Base-by-base conservation (phyloP, 2,797 vertebrate species). In the Enteromius radiatus region DNA sequence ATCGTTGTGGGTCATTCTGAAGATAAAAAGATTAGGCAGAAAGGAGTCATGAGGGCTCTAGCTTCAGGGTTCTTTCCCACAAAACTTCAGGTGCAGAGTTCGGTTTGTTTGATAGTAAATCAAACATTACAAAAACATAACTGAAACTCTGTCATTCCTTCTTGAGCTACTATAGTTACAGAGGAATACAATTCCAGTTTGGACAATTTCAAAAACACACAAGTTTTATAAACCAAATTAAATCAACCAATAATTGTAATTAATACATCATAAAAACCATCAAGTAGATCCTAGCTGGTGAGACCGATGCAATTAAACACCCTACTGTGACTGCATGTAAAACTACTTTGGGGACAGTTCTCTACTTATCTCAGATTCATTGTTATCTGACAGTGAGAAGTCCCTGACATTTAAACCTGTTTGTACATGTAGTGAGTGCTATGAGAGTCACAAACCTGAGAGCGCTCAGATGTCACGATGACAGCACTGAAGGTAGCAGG, bases 331-430 rank as follows among this genome's bases (percentile, higher is more conserved):
- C 36, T 49, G 63, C 61, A 77, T 49, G 63, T 23, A 33, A 49
- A 64, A 15, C 61, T 49, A 28, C 31, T 49, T 52, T 52, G n/a
- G n/a, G n/a, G 4, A 47, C 56, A 45, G 38, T 73, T 73, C 28
- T 47, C 7, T 41, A 47, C 28, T 81, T 36, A 56, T 15, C 26
- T 7, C 31, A 69, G n/a, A 69, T 59, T 64, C 8, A 17, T 17
- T 64, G 56, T 28, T 64, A 47, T 64, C 19, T 47, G 26, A 70
- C 43, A 49, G 21, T n/a, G 28, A 43, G 12, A 80, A 80, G 67
- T 33, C 26, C 12, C 52, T 80, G 78, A 41, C 65, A 61, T 71
- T 80, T 80, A 71, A 71, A 45, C 38, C 68, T 61, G 49, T 80
- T 80, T 43, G 47, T 80, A 61, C 19, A 73, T 45, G 4, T 7